These are phyloP conservation scores for Xestia c-nigrum DNA, from an alignment of 2,888 invertebrate species.

Conservation along the genomic window DNA sequence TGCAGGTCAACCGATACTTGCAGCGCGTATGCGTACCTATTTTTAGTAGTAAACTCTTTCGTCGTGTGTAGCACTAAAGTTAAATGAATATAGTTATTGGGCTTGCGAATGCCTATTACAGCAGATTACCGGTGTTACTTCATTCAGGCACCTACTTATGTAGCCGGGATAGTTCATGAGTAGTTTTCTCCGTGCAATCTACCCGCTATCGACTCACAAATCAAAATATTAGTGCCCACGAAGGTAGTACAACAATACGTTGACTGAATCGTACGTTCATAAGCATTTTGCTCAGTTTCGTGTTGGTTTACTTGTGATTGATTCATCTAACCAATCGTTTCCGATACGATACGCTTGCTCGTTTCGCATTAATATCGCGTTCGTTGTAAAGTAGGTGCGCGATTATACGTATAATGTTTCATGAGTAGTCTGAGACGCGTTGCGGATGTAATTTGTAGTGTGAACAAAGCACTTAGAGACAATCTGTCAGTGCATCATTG, in stretches of 20 bases:
- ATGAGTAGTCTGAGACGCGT: conserved; percentile 37
- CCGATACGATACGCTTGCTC: conserved; percentile 60
- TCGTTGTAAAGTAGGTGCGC: conserved; percentile 49
- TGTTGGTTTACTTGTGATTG: conserved; percentile 56
- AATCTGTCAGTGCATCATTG: conserved; percentile 59
- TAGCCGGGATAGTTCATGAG: not conserved
- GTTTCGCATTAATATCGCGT: conserved; percentile 56
- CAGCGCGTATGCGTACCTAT: conserved; percentile 53
- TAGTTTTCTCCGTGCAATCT: conserved; percentile 9
- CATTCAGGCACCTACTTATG: conserved; percentile 17
- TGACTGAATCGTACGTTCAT: conserved; percentile 31
- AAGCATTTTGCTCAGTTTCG: conserved; percentile 28
- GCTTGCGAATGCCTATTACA: conserved; percentile 45
- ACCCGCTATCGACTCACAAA: conserved; percentile 21
- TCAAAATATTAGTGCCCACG: conserved; percentile 6
- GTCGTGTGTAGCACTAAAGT: conserved; percentile 45
- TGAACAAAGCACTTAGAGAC: conserved; percentile 55
- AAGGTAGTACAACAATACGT: conserved; percentile 38
- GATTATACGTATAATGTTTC: conserved; percentile 56
- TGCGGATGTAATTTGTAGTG: conserved; percentile 50
- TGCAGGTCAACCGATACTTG: conserved; percentile 46
- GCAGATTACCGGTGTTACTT: conserved; percentile 29
- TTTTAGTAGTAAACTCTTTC: conserved; percentile 54
- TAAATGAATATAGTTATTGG: conserved; percentile 28
- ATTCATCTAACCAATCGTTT: conserved; percentile 61